Base-by-base conservation (phyloP, 2,113 vertebrate genomes). In the Limanda limanda region DNA sequence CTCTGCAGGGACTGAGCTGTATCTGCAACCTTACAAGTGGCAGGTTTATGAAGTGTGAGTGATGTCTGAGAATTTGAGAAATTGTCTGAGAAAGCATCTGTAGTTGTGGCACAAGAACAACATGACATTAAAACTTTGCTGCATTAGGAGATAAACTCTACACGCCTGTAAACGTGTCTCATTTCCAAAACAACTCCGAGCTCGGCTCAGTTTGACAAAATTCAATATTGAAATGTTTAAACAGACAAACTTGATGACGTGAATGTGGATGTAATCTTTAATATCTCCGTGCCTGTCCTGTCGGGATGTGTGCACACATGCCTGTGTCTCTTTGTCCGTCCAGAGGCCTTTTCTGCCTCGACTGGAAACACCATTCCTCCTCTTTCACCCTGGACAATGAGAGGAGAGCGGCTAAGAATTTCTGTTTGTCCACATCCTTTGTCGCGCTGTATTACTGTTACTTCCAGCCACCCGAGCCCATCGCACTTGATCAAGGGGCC, bases 401-500 rank as follows among this genome's bases (percentile, higher is more conserved):
- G 81, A 67, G 75, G 27, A 84, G 21, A 64, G 54, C 54, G 23
- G 20, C 68, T 59, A 78, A 74, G 58, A 76, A 66, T 45, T 69
- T 68, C 17, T 78, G 10, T 86, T 89, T 31, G 31, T 31, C 31
- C 31, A 31, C 58, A 6, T 74, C 72, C 78, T 87, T 90, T 89
- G 86, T 91, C 76, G 24, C 0, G 23, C 62, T 18, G 74, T 20
- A 68, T 90, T 85, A 74, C 68, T 48, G 66, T 85, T 73, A 68
- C 72, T 82, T 85, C 80, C 84, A 85, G 27, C 74, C 80, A 89
- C 83, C 80, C 82, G 82, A 82, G 81, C 68, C 85, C 79, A 82
- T 88, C 79, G 3, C 67, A 76, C 87, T 87, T 42, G 5, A 81
- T 88, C 80, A 77, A 86, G 79, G 79, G 45, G 23, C 65, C 81